Percentiles rank a stretch among this genome's conserved stretches.
Evolutionary conservation across 2,888 invertebrate species (phyloP).

Genomic region (Shargacucullia verbasci): DNA sequence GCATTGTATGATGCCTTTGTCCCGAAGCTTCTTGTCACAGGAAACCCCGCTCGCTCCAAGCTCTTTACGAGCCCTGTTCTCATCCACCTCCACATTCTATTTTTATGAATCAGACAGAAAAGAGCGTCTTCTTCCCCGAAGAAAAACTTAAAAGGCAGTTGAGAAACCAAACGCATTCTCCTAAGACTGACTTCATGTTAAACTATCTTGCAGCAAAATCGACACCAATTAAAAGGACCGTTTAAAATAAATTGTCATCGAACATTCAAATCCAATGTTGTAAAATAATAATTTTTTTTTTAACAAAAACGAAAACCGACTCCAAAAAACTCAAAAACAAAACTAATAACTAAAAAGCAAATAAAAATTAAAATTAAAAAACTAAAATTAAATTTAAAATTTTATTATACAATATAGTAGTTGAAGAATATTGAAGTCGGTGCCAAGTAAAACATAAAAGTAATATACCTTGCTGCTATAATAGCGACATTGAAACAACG

Average conservation of each 20-base stretch:
- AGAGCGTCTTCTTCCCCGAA: neutral
- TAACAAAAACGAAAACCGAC: no score
- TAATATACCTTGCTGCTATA: no score
- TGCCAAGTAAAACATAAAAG: no score
- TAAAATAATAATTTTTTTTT: slow-evolving; percentile 11
- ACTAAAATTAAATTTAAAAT: no score
- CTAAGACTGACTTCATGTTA: neutral
- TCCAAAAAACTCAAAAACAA: no score
- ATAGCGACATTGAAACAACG: no score
- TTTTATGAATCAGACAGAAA: slow-evolving; percentile 15
- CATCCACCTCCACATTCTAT: slow-evolving; percentile 7
- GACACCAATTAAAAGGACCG: slow-evolving; percentile 4
- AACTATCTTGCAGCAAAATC: slow-evolving; percentile 1
- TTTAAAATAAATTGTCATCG: neutral
- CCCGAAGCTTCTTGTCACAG: slow-evolving; percentile 17
- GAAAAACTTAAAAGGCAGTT: neutral
- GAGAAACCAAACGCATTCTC: neutral
- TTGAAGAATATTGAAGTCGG: no score
- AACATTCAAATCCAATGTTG: slow-evolving; percentile 1
- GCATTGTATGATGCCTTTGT: slow-evolving; percentile 22
- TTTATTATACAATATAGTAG: no score
- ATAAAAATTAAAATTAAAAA: no score
- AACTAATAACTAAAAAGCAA: no score
- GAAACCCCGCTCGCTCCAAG: slow-evolving; percentile 16
- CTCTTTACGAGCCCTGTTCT: slow-evolving; percentile 7